Evolutionary conservation across 1,140 invertebrate genomes (phyloP).

Genomic region (Piezodorus guildinii): DNA sequence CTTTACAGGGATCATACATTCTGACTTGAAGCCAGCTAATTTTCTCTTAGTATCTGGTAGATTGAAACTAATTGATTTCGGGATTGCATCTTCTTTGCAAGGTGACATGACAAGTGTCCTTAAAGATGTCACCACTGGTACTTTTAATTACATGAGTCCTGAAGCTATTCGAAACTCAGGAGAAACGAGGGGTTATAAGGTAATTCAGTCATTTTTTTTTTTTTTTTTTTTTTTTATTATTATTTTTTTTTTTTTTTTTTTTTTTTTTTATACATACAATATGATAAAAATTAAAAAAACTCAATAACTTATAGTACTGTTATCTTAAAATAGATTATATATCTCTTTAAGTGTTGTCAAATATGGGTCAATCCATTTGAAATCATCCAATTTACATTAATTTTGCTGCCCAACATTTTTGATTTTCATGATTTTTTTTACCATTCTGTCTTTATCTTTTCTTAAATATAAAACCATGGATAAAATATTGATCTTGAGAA

Average conservation of each 20-base stretch:
- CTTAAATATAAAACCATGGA: too few species aligned
- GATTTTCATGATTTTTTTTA: too few species aligned
- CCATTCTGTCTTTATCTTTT: too few species aligned
- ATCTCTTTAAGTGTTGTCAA: too few species aligned
- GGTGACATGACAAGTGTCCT: slow-evolving; percentile 81
- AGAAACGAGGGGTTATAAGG: neutral
- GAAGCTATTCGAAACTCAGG: slow-evolving; percentile 57
- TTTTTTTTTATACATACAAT: neutral
- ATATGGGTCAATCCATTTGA: too few species aligned
- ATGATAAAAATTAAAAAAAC: too few species aligned
- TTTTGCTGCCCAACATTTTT: too few species aligned
- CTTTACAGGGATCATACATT: slow-evolving; percentile 77
- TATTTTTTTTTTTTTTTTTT: neutral
- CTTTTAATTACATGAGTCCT: slow-evolving; percentile 93
- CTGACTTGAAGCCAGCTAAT: slow-evolving; percentile 94
- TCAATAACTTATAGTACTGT: too few species aligned
- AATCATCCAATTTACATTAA: too few species aligned
- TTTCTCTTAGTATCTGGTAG: slow-evolving; percentile 79
- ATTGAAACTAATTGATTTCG: slow-evolving; percentile 95
- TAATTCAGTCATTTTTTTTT: too few species aligned
- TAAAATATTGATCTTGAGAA: too few species aligned
- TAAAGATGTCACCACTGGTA: slow-evolving; percentile 70
- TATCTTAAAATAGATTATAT: too few species aligned
- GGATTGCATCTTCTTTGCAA: slow-evolving; percentile 84
- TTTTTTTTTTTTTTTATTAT: neutral